Conservation (phyloP, 1,140 invertebrate species). For the Aradophagus sp. region DNA sequence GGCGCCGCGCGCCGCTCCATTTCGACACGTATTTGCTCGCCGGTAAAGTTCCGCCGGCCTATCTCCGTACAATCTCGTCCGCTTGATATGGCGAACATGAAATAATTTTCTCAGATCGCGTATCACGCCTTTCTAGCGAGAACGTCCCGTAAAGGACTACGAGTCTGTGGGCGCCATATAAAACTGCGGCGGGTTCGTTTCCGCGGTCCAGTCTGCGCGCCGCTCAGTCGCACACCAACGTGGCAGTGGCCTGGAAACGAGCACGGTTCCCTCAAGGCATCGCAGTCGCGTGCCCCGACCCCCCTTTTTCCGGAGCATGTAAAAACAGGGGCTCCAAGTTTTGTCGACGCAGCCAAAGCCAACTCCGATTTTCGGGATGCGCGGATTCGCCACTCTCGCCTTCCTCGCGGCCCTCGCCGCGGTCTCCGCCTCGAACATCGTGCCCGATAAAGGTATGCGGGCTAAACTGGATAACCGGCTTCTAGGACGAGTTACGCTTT, state of each 20-base stretch:
- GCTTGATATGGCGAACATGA: conserved; percentile 49
- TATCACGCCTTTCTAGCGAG: conserved; percentile 54
- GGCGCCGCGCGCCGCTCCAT: too few species aligned
- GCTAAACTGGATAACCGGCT: too few species aligned
- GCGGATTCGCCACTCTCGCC: conserved; percentile 53
- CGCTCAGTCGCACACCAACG: conserved; percentile 57
- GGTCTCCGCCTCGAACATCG: conserved; percentile 56
- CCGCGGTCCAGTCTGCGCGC: conserved; percentile 65
- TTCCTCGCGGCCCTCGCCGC: conserved; percentile 59
- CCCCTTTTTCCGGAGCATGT: too few species aligned
- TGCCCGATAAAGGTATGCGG: conserved; percentile 64
- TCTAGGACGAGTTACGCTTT: too few species aligned
- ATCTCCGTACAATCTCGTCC: conserved; percentile 26
- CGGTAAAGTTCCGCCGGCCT: conserved; percentile 6
- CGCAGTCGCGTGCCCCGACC: too few species aligned
- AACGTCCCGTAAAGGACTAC: conserved; percentile 58
- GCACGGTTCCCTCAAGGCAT: too few species aligned
- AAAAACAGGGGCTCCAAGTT: too few species aligned
- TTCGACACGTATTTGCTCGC: too few species aligned
- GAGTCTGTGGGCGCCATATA: conserved; percentile 73
- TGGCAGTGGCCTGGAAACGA: conserved; percentile 38
- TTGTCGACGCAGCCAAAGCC: too few species aligned
- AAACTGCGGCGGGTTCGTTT: conserved; percentile 66
- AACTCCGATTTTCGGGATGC: conserved; percentile 46
- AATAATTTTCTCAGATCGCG: conserved; percentile 49